Evolutionary conservation across 2,113 vertebrate genomes (phyloP).

Genomic region (Podilymbus podiceps): DNA sequence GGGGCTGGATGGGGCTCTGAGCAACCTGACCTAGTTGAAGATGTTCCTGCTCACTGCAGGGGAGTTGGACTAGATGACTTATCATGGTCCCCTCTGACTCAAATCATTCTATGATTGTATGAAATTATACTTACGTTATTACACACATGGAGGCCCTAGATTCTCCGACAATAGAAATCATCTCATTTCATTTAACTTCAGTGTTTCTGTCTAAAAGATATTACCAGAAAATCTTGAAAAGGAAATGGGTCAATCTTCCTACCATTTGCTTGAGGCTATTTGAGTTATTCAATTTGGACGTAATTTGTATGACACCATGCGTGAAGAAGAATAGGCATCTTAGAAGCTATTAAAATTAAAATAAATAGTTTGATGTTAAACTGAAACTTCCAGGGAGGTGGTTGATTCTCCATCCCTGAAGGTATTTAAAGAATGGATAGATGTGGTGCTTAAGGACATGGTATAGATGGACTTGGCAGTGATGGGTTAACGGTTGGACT

Average conservation of each 20-base stretch:
- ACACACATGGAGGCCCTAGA: no score
- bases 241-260: neutral
- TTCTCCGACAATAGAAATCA: neutral
- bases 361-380: neutral
- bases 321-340: neutral
- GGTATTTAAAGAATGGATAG: no score
- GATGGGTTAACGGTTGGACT: no score
- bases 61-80: no score
- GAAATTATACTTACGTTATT: neutral
- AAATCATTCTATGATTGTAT: neutral
- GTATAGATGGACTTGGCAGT: no score
- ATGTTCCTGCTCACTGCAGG: neutral
- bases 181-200: accelerated
- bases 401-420: no score
- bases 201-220: neutral
- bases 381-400: no score
- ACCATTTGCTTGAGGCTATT: neutral
- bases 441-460: no score
- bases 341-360: neutral
- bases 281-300: neutral
- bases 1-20: neutral
- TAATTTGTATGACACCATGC: neutral
- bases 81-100: neutral
- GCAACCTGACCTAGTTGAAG: no score
- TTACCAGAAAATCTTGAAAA: neutral